Evolutionary conservation across 92 coral and sea anemone species (phyloP).

Genomic region (Heliopora coerulea): DNA sequence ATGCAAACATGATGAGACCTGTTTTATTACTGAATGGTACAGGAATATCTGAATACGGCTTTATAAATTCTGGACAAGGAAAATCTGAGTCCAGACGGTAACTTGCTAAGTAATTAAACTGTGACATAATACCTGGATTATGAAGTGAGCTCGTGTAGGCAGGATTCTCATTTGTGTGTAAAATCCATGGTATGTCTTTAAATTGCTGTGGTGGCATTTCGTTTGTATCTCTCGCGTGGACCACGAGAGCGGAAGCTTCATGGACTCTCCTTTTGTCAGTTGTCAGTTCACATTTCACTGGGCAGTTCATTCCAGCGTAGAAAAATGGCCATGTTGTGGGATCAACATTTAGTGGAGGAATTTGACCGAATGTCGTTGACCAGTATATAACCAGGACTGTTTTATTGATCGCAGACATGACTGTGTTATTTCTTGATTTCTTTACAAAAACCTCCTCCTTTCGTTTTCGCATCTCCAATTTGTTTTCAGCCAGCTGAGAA

Average conservation of each 20-base stretch:
- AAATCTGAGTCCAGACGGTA: slow-evolving; percentile 95
- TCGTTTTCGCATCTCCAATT: no score
- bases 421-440: no score
- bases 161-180: slow-evolving; percentile 94
- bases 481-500: no score
- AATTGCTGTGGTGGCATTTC: slow-evolving; percentile 72
- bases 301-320: slow-evolving; percentile 89
- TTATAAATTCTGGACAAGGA: slow-evolving; percentile 86
- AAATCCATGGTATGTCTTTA: slow-evolving; percentile 90
- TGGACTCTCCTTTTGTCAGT: slow-evolving; percentile 67
- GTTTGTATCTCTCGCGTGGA: slow-evolving; percentile 86
- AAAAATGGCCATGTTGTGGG: slow-evolving; percentile 79
- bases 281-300: slow-evolving; percentile 84
- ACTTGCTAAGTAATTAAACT: slow-evolving; percentile 73
- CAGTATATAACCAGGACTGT: slow-evolving; percentile 74
- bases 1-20: slow-evolving; percentile 70
- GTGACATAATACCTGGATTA: slow-evolving; percentile 64
- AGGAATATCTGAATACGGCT: slow-evolving; percentile 75
- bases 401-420: background rate
- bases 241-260: slow-evolving; percentile 92
- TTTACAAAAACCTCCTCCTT: background rate
- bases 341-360: slow-evolving; percentile 71
- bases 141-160: slow-evolving; percentile 78
- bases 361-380: slow-evolving; percentile 79
- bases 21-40: slow-evolving; percentile 68